Evolutionary conservation across 2,797 vertebrate species (phyloP).

Genomic region (Notolabrus celidotus): DNA sequence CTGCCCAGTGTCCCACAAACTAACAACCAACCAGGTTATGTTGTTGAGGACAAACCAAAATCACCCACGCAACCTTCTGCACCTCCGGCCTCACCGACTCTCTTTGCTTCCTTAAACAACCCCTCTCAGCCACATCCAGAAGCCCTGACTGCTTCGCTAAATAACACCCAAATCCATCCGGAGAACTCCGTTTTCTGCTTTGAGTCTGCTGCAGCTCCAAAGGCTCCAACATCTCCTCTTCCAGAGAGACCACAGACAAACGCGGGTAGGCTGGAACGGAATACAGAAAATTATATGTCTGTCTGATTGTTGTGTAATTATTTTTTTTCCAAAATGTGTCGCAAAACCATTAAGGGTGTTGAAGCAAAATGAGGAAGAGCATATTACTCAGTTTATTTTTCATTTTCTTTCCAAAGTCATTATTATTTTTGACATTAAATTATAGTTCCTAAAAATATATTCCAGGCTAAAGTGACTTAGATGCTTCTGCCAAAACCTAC

Average conservation of each 20-base stretch:
- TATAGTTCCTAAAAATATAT: slow-evolving; percentile 24
- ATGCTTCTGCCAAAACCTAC: slow-evolving; percentile 46
- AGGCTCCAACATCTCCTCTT: slow-evolving; percentile 56
- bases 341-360: no score
- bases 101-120: slow-evolving; percentile 55
- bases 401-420: slow-evolving; percentile 35
- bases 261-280: slow-evolving; percentile 69
- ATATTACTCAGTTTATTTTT: no score
- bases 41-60: slow-evolving; percentile 35
- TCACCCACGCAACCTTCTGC: slow-evolving; percentile 66
- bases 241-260: slow-evolving; percentile 63
- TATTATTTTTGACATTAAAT: slow-evolving; percentile 34
- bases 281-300: not conserved
- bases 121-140: slow-evolving; percentile 40
- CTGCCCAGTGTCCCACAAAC: slow-evolving; percentile 48
- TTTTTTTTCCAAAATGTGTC: not conserved
- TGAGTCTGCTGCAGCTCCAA: slow-evolving; percentile 40
- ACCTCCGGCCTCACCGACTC: slow-evolving; percentile 70
- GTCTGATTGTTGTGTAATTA: not conserved
- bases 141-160: slow-evolving; percentile 31
- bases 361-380: no score
- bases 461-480: slow-evolving; percentile 36
- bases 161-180: slow-evolving; percentile 42
- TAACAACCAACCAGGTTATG: slow-evolving; percentile 40
- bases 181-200: slow-evolving; percentile 55